Conservation (phyloP, 2,888 invertebrate genomes). For the Patella ulyssiponensis region DNA sequence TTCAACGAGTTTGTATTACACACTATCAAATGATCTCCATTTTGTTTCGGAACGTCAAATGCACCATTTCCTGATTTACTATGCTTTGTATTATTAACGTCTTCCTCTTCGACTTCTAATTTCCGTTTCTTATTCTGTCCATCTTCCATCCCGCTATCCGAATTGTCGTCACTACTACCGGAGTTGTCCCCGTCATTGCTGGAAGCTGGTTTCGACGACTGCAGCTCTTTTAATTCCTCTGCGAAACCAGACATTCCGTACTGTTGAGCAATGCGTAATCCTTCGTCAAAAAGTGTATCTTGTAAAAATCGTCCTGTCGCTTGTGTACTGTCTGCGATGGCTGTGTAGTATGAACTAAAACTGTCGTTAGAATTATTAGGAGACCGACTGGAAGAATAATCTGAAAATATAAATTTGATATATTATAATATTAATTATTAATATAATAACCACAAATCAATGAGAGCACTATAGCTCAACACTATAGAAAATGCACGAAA, state of each 20-base stretch:
- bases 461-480: too few relatives aligned
- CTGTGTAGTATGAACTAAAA: conserved; percentile 18
- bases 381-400: conserved; percentile 26
- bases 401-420: neutral
- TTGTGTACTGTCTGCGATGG: conserved; percentile 14
- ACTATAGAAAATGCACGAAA: too few relatives aligned
- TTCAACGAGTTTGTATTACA: too few relatives aligned
- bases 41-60: neutral
- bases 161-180: neutral
- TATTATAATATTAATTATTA: too few relatives aligned
- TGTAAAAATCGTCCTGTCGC: conserved; percentile 15
- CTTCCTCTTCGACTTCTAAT: neutral
- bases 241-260: conserved; percentile 70
- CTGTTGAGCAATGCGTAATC: conserved; percentile 73
- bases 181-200: conserved; percentile 18
- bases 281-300: conserved; percentile 74
- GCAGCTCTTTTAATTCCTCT: conserved; percentile 59
- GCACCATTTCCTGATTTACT: neutral
- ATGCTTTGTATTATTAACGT: neutral
- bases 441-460: too few relatives aligned
- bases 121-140: conserved; percentile 1
- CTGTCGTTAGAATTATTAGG: conserved; percentile 26
- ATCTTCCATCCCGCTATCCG: neutral
- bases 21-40: neutral
- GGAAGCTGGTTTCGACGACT: conserved; percentile 29